Evolutionary conservation across 2,113 vertebrate genomes (phyloP).

Genomic region (Struthio camelus): DNA sequence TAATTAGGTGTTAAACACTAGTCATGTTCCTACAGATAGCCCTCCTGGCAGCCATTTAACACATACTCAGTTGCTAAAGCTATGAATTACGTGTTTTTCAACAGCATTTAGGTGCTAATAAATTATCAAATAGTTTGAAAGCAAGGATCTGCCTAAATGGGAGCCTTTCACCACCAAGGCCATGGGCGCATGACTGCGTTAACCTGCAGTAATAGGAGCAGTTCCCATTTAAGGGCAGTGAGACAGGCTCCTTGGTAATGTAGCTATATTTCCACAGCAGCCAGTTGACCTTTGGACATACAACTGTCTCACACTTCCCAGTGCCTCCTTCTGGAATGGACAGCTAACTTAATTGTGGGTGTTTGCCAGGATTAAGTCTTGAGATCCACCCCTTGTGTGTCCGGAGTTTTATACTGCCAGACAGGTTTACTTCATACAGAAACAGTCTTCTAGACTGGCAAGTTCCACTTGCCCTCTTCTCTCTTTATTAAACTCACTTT

Average conservation of each 20-base stretch:
- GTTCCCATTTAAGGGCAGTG: not conserved
- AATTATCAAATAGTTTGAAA: constrained; percentile 18
- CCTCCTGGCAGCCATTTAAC: constrained; percentile 26
- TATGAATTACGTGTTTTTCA: constrained; percentile 26
- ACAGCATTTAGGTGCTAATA: constrained; percentile 22
- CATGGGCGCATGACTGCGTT: too few species aligned
- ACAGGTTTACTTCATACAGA: not conserved
- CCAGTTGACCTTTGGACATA: not conserved
- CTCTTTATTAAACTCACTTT: not conserved
- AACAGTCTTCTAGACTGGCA: not conserved
- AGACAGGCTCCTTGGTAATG: not conserved
- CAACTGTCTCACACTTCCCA: not conserved
- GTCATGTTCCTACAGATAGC: constrained; percentile 1
- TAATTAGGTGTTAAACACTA: constrained; percentile 50
- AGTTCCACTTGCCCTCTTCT: not conserved
- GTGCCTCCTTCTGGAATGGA: not conserved
- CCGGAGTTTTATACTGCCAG: not conserved
- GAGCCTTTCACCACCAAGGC: not conserved
- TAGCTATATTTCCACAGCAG: not conserved
- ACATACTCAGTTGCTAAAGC: constrained; percentile 1
- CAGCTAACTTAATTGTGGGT: not conserved
- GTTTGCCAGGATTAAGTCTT: not conserved
- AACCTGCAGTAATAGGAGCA: not conserved
- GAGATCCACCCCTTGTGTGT: not conserved
- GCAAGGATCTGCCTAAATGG: not conserved